Conservation (phyloP, 2,888 invertebrate species). For the Drosophila picticornis region DNA sequence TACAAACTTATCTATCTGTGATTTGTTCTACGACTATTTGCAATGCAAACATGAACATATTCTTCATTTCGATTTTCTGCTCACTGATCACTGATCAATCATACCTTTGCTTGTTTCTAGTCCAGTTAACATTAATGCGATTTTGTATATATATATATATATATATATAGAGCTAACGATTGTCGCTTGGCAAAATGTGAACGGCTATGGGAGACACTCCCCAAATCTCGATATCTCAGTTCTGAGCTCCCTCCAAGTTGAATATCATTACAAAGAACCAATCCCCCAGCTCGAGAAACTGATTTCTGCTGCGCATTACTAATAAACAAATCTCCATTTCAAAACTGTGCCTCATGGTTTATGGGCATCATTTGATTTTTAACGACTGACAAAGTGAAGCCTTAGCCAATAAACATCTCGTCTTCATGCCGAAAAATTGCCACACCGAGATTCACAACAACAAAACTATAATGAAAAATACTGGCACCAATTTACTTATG, state of each 20-base stretch:
- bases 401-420: conserved; percentile 52
- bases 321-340: conserved; percentile 32
- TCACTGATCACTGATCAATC: conserved; percentile 40
- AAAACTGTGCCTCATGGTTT: conserved; percentile 30
- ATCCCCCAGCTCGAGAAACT: conserved; percentile 24
- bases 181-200: conserved; percentile 31
- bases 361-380: conserved; percentile 47
- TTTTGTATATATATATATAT: conserved; percentile 3
- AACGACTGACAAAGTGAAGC: conserved; percentile 34
- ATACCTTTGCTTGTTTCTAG: conserved; percentile 36
- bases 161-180: conserved; percentile 13
- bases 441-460: conserved; percentile 18
- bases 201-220: conserved; percentile 45
- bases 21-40: neutral
- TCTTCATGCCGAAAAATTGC: conserved; percentile 61
- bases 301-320: conserved; percentile 30
- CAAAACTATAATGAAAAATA: conserved; percentile 6
- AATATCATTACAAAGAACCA: conserved; percentile 48
- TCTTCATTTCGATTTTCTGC: conserved; percentile 9
- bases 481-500: conserved; percentile 47
- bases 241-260: conserved; percentile 23
- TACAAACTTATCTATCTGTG: neutral
- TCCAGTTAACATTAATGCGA: conserved; percentile 45
- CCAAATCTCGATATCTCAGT: conserved; percentile 15
- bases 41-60: neutral